phyloP scores from a whole-genome alignment of 2,797 vertebrate species.

The Ambastaia sidthimunki region DNA sequence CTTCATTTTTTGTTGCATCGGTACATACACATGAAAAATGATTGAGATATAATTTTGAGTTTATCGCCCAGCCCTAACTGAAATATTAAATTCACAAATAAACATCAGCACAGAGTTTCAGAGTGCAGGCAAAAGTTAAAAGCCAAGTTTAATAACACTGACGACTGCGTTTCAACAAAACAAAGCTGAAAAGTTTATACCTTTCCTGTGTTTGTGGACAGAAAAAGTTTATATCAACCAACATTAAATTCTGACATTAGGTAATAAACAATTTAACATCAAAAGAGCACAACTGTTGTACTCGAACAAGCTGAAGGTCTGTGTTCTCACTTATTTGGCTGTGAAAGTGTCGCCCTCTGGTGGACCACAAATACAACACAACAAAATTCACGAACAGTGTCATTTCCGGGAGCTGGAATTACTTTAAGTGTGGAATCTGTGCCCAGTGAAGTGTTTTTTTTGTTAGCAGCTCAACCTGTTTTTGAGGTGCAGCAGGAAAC shows the following conservation, averaged over 20 bases:
- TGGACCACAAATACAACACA: conserved; percentile 6
- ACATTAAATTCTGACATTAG: conserved; percentile 24
- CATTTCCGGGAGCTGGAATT: conserved; percentile 25
- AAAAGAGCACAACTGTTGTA: conserved; percentile 18
- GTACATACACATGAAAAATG: background rate
- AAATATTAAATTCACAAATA: conserved; percentile 36
- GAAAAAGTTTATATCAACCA: conserved; percentile 2
- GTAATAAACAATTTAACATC: conserved; percentile 39
- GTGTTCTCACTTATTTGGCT: conserved; percentile 2
- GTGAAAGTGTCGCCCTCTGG: conserved; percentile 29
- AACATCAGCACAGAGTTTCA: conserved; percentile 28
- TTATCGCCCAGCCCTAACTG: conserved; percentile 36
- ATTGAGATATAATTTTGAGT: background rate
- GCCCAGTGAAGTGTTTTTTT: background rate
- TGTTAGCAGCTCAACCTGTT: background rate
- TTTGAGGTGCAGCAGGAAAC: background rate
- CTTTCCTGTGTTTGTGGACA: background rate
- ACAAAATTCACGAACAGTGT: conserved; percentile 16
- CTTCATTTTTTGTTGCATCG: background rate
- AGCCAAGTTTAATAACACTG: conserved; percentile 15
- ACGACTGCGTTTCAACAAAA: conserved; percentile 35
- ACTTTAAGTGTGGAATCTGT: background rate
- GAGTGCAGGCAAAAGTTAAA: conserved; percentile 16
- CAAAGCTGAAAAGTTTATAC: conserved; percentile 30
- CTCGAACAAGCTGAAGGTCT: background rate